These are phyloP conservation scores for Crypturellus undulatus DNA, from an alignment of 2,113 vertebrate genomes.

Conservation along the genomic window DNA sequence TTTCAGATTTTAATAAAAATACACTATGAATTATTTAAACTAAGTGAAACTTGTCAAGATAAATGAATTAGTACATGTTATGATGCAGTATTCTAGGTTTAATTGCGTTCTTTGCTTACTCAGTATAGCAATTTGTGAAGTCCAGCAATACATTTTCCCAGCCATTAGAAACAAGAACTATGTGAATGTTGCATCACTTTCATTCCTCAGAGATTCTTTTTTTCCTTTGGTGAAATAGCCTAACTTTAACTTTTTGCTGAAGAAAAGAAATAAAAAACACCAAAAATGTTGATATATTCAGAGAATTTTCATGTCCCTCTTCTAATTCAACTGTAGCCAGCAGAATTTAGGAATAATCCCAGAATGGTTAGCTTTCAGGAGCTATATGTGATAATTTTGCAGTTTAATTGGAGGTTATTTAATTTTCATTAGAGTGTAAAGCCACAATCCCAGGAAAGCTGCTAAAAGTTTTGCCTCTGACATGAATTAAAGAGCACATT, in stretches of 20 bases:
- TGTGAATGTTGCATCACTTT: neutral
- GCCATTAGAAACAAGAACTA: neutral
- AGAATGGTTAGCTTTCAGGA: neutral
- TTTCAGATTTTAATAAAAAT: slow-evolving; percentile 60
- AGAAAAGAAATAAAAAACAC: neutral
- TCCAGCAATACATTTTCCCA: slow-evolving; percentile 17
- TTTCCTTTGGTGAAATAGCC: neutral
- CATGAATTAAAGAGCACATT: rapidly evolving
- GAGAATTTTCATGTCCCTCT: neutral
- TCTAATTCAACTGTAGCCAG: neutral
- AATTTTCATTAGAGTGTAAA: neutral
- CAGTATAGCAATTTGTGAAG: neutral
- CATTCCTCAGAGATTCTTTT: neutral
- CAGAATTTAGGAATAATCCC: neutral
- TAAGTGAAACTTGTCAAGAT: slow-evolving; percentile 32
- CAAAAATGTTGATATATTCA: neutral
- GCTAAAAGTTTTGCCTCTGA: neutral
- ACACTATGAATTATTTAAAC: slow-evolving; percentile 68
- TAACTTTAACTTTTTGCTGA: neutral
- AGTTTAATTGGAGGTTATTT: neutral
- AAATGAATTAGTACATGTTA: slow-evolving; percentile 53
- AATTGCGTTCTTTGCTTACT: slow-evolving; percentile 42
- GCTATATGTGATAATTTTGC: neutral
- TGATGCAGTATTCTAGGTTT: slow-evolving; percentile 34
- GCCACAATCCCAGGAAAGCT: neutral